Conservation (phyloP, 2,888 invertebrate genomes). For the Cryptus viduatorius region DNA sequence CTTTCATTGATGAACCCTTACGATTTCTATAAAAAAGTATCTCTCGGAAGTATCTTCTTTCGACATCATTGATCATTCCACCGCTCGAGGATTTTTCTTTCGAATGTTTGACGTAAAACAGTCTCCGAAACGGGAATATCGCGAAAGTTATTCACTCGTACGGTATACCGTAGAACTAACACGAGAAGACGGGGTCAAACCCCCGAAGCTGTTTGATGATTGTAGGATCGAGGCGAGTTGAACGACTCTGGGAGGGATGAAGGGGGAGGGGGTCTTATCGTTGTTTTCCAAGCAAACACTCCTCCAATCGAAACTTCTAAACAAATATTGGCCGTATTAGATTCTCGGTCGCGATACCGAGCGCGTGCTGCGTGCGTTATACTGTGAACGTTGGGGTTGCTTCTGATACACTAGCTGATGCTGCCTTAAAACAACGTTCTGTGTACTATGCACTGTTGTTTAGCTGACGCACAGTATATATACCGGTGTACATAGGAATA, state of each 20-base stretch:
- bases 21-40: background rate
- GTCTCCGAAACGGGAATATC: background rate
- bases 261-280: conserved; percentile 48
- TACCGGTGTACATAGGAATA: background rate
- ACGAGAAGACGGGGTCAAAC: background rate
- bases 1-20: background rate
- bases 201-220: background rate
- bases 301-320: conserved; percentile 56
- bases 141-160: background rate
- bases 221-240: conserved; percentile 24
- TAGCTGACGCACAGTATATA: background rate
- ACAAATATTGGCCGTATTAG: conserved; percentile 64
- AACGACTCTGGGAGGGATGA: background rate
- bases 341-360: conserved; percentile 59
- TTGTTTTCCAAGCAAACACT: conserved; percentile 63
- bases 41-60: background rate
- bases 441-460: background rate
- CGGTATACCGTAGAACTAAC: conserved; percentile 2
- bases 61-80: background rate
- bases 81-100: background rate
- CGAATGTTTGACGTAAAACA: background rate
- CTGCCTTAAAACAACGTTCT: background rate
- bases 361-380: conserved; percentile 25
- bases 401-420: background rate
- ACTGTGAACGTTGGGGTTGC: conserved; percentile 6